Conservation (phyloP, 1,140 invertebrate genomes). For the Drosophila nannoptera region DNA sequence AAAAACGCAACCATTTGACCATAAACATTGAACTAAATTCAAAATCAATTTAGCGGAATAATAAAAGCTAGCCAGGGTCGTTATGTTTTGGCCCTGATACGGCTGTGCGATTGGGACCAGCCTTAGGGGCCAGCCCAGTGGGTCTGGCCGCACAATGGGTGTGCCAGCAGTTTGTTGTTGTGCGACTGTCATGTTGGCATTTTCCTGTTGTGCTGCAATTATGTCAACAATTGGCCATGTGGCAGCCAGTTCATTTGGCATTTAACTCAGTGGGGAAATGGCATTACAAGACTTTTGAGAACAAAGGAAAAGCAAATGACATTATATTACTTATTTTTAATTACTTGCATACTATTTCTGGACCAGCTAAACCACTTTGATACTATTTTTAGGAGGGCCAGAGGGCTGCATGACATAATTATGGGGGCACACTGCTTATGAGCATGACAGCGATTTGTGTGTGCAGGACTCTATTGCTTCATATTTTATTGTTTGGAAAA, state of each 20-base stretch:
- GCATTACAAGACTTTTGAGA: neutral
- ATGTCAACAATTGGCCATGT: conserved; percentile 54
- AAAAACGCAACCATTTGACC: conserved; percentile 75
- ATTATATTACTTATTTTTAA: neutral
- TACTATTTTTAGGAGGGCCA: too few species aligned
- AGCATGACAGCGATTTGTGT: too few species aligned
- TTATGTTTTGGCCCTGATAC: conserved; percentile 3
- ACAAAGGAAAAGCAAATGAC: neutral
- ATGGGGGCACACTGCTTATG: too few species aligned
- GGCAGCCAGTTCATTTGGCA: conserved; percentile 23
- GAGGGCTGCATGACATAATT: too few species aligned
- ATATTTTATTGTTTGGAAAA: conserved; percentile 3
- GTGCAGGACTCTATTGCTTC: neutral
- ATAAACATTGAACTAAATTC: conserved; percentile 77
- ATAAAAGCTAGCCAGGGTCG: conserved; percentile 61
- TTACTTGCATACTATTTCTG: too few species aligned
- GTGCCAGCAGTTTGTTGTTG: conserved; percentile 12
- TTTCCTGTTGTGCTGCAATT: conserved; percentile 39
- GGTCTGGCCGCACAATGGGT: conserved; percentile 4
- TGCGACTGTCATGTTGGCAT: conserved; percentile 2
- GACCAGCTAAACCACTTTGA: too few species aligned
- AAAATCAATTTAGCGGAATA: conserved; percentile 76
- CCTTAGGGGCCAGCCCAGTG: conserved; percentile 1
- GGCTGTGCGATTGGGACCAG: conserved; percentile 14
- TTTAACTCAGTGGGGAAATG: conserved; percentile 7